Evolutionary conservation across 2,113 vertebrate genomes (phyloP), one percentile per base, ranked within the genome.

Genomic region (Genyomyrus donnyi): DNA sequence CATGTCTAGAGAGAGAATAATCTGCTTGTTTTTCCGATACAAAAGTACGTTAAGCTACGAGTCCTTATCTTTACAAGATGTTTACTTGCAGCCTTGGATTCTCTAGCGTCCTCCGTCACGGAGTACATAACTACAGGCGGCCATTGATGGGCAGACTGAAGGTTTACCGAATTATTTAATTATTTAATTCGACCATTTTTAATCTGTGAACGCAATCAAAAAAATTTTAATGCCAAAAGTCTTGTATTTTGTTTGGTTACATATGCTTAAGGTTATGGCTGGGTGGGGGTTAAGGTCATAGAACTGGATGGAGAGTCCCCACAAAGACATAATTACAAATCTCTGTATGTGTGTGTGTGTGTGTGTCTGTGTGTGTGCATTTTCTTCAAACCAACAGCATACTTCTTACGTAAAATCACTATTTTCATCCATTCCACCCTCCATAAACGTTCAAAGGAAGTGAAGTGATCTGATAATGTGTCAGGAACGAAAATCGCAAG

Each of bases 381-480:
- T 62, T 74, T 27, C 19, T 88, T 5, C 10, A 27, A 70, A 17
- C n/a, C 24, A 17, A 21, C 42, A 88, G 35, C 88, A 88, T 62
- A 17, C 42, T 48, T 17, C 24, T 15, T 3, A 8, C 13, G 39
- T 17, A 52, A 62, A 85, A 3, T 15, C 3, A n/a, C 27, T 15
- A 10, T 80, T 53, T 46, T 62, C 17, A 24, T 62, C 53, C 48
- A 77, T 39, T 39, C 70, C 70, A 11, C 13, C 87, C 45, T 27
- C 87, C 42, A 15, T 15, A 50, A 90, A 88, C 1, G 74, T 88
- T 90, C 66, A 53, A 80, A 80, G 90, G 70, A 88, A 83, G 77
- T 83, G 66, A 84, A 88, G 39, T 24, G 27, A 84, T 88, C 87
- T 88, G 87, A 84, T 90, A 88, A 88, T 84, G 87, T 66, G 86